phyloP scores from a whole-genome alignment of 2,113 vertebrate genomes.

The Halichoeres trimaculatus region DNA sequence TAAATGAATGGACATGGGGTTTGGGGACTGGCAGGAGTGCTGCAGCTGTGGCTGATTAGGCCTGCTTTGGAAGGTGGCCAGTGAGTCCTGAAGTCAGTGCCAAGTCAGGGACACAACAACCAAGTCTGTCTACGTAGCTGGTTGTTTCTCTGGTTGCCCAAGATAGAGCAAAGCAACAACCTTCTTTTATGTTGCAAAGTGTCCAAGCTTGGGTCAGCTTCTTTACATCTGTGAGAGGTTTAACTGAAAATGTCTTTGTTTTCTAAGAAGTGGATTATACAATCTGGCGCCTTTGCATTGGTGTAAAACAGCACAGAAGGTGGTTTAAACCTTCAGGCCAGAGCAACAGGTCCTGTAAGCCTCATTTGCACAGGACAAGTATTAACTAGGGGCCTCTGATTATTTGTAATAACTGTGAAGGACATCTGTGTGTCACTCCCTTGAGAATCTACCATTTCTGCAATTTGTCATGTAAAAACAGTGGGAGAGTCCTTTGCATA shows the following conservation, averaged over 20 bases:
- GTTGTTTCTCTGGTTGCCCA: background rate
- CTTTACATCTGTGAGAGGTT: too few species aligned
- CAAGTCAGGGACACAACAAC: background rate
- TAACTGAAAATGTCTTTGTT: too few species aligned
- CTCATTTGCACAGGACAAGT: too few species aligned
- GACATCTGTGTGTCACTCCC: too few species aligned
- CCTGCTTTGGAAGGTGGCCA: background rate
- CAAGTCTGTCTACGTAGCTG: background rate
- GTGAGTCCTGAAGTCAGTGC: background rate
- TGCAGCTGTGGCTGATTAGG: slow-evolving; percentile 11
- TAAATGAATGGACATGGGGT: background rate
- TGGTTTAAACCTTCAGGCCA: background rate
- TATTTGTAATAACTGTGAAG: too few species aligned
- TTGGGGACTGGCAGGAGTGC: background rate
- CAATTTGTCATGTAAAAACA: too few species aligned
- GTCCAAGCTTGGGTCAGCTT: background rate
- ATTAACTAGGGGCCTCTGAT: too few species aligned
- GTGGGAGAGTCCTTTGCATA: too few species aligned
- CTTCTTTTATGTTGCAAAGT: background rate
- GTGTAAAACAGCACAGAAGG: background rate
- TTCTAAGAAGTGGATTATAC: too few species aligned
- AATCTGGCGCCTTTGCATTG: background rate
- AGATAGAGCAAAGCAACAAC: background rate
- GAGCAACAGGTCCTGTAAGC: too few species aligned
- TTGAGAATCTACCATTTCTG: too few species aligned